phyloP scores from a whole-genome alignment of 2,797 vertebrate genomes.

The Oophaga sylvatica region DNA sequence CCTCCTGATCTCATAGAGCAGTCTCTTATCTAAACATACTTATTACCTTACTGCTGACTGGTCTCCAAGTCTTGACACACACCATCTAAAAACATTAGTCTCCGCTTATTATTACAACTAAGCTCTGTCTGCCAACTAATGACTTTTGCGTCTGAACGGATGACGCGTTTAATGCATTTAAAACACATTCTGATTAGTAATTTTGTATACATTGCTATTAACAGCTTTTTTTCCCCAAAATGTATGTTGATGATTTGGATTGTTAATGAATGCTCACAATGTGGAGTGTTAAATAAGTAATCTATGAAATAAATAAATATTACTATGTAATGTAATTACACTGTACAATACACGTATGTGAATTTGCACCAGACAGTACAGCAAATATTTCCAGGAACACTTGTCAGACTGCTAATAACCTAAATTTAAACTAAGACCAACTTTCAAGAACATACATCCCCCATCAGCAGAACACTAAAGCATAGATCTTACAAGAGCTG shows the following conservation, averaged over 20 bases:
- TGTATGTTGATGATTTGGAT: neutral
- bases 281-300: neutral
- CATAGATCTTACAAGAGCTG: constrained; percentile 47
- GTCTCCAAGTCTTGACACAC: constrained; percentile 33
- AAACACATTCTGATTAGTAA: neutral
- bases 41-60: constrained; percentile 33
- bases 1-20: constrained; percentile 17
- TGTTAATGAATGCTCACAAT: neutral
- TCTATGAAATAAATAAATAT: neutral
- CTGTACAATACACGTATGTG: neutral
- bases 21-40: constrained; percentile 30
- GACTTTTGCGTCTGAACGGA: constrained; percentile 21
- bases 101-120: constrained; percentile 34
- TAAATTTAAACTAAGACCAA: constrained; percentile 31
- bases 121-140: constrained; percentile 36
- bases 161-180: constrained; percentile 6
- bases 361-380: constrained; percentile 15
- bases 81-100: constrained; percentile 35
- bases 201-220: neutral
- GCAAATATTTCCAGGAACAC: constrained; percentile 49
- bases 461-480: constrained; percentile 7
- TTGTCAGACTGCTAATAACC: constrained; percentile 34
- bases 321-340: neutral
- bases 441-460: constrained; percentile 20
- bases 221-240: neutral